phyloP scores from a whole-genome alignment of 2,113 vertebrate species.

The Oenanthe oenanthe region DNA sequence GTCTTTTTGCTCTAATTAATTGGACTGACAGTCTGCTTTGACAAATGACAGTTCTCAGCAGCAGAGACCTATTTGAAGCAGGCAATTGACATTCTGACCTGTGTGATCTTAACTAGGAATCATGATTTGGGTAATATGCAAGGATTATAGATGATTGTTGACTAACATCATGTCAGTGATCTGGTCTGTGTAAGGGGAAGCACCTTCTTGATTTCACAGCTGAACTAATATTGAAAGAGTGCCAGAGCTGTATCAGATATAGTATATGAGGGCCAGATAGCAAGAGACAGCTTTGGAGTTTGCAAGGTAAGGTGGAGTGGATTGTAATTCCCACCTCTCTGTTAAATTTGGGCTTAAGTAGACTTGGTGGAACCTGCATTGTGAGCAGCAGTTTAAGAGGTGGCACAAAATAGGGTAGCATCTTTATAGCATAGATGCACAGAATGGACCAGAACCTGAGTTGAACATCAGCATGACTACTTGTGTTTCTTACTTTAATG shows the following conservation, averaged over 20 bases:
- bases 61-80: neutral
- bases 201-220: neutral
- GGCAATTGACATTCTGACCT: neutral
- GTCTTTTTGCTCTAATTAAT: neutral
- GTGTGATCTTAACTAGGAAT: neutral
- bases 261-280: neutral
- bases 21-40: neutral
- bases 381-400: neutral
- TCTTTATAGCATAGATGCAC: neutral
- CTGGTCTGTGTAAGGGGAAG: neutral
- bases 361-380: neutral
- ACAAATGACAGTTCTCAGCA: conserved; percentile 1
- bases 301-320: neutral
- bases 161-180: neutral
- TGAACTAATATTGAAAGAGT: neutral
- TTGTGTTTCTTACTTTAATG: neutral
- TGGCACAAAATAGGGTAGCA: neutral
- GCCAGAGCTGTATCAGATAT: neutral
- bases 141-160: neutral
- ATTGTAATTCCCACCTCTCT: neutral
- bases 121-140: neutral
- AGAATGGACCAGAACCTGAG: neutral
- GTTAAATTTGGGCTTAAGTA: neutral
- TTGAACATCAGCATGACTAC: neutral
- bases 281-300: neutral